Evolutionary conservation across 2,113 vertebrate genomes (phyloP).

Genomic region (Trematomus loennbergii): DNA sequence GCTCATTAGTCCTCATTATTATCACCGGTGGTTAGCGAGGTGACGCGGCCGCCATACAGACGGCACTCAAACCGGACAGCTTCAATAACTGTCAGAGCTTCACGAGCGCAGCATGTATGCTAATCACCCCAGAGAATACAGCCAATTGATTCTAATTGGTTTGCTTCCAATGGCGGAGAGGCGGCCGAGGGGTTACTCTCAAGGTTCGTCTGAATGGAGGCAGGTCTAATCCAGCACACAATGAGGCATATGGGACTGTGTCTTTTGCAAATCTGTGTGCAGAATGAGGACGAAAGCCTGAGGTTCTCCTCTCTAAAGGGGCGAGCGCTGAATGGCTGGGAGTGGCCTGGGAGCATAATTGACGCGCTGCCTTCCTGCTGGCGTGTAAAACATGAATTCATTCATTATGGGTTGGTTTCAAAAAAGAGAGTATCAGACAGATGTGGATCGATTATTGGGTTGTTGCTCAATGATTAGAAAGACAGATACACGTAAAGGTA

Average conservation of each 20-base stretch:
- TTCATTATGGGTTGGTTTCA: constrained; percentile 53
- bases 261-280: constrained; percentile 65
- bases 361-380: constrained; percentile 36
- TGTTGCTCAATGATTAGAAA: not conserved
- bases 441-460: constrained; percentile 1
- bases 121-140: constrained; percentile 77
- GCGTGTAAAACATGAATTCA: constrained; percentile 55
- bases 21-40: constrained; percentile 47
- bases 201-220: constrained; percentile 67
- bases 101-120: constrained; percentile 69
- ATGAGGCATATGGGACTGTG: constrained; percentile 74
- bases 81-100: constrained; percentile 72
- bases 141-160: constrained; percentile 80
- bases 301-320: constrained; percentile 51
- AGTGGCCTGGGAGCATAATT: constrained; percentile 56
- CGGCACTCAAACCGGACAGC: constrained; percentile 61
- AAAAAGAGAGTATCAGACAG: not conserved
- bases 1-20: constrained; percentile 72
- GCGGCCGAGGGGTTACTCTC: constrained; percentile 62
- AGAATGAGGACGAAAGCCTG: constrained; percentile 62
- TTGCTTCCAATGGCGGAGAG: constrained; percentile 67
- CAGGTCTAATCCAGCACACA: constrained; percentile 70
- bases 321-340: constrained; percentile 52
- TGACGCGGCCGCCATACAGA: constrained; percentile 50
- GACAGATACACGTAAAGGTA: not conserved